Conservation (phyloP, 2,888 invertebrate genomes). For the Pyrgus malvae region DNA sequence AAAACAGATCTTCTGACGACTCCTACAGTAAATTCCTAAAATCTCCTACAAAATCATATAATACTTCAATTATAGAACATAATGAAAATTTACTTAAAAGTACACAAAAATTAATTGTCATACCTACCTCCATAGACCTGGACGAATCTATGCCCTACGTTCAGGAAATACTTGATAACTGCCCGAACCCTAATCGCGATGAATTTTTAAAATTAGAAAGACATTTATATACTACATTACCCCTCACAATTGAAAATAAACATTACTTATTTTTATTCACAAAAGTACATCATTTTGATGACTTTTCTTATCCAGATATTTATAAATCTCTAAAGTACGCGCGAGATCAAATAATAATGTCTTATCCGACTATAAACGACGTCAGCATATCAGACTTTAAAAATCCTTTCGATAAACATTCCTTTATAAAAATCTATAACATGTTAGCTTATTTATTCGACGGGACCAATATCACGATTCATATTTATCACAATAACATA, state of each 20-base stretch:
- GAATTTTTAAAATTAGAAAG: slow-evolving; percentile 23
- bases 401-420: slow-evolving; percentile 25
- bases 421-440: slow-evolving; percentile 26
- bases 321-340: background rate
- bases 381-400: slow-evolving; percentile 20
- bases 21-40: background rate
- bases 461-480: background rate
- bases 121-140: slow-evolving; percentile 24
- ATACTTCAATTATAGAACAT: slow-evolving; percentile 16
- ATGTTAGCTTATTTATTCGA: slow-evolving; percentile 9
- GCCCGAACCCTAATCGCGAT: background rate
- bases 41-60: slow-evolving; percentile 1
- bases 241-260: slow-evolving; percentile 16
- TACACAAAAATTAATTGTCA: slow-evolving; percentile 11
- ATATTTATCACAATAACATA: slow-evolving; percentile 5
- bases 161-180: slow-evolving; percentile 17
- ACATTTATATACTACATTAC: slow-evolving; percentile 11
- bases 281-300: slow-evolving; percentile 26
- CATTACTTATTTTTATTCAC: slow-evolving; percentile 18
- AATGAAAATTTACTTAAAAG: slow-evolving; percentile 17
- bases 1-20: background rate
- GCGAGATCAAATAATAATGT: slow-evolving; percentile 10
- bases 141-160: slow-evolving; percentile 26
- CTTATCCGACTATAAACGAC: background rate
- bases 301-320: background rate